phyloP scores from a whole-genome alignment of 53 echinoderm and acorn worm genomes.

The Antedon mediterranea region DNA sequence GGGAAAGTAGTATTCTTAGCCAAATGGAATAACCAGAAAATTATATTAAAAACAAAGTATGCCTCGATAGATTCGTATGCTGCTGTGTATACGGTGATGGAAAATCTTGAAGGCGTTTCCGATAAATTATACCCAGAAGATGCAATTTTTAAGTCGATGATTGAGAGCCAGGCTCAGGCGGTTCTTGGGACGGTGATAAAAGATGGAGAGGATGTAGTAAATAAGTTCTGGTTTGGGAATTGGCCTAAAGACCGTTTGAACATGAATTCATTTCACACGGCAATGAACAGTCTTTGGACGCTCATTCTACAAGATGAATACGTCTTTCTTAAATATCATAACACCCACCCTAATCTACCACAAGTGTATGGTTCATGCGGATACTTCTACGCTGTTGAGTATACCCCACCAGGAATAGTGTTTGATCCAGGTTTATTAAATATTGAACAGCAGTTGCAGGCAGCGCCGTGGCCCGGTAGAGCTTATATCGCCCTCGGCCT shows the following conservation, averaged over 20 bases:
- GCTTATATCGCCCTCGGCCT: conserved; percentile 42
- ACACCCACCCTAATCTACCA: conserved; percentile 30
- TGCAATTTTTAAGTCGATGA: neutral
- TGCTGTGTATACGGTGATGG: conserved; percentile 17
- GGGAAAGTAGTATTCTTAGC: conserved; percentile 59
- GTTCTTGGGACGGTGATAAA: conserved; percentile 25
- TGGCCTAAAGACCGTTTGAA: neutral
- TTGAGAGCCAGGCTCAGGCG: conserved; percentile 14
- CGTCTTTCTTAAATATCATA: conserved; percentile 44
- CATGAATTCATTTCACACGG: conserved; percentile 13
- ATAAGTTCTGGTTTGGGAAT: conserved; percentile 13
- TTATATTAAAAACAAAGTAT: conserved; percentile 61
- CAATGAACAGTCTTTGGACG: conserved; percentile 68
- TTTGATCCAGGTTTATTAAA: conserved; percentile 24
- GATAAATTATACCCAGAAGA: conserved; percentile 2
- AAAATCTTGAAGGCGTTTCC: conserved; percentile 11
- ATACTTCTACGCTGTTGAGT: conserved; percentile 69
- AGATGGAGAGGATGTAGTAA: conserved; percentile 20
- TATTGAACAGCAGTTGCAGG: conserved; percentile 19
- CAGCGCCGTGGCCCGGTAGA: conserved; percentile 46
- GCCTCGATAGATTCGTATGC: conserved; percentile 26
- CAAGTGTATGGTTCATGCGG: conserved; percentile 67
- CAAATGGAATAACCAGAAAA: conserved; percentile 14
- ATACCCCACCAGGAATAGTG: conserved; percentile 40
- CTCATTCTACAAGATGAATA: conserved; percentile 75